phyloP scores from a whole-genome alignment of 2,113 vertebrate species.

The Oceanodroma tethys region DNA sequence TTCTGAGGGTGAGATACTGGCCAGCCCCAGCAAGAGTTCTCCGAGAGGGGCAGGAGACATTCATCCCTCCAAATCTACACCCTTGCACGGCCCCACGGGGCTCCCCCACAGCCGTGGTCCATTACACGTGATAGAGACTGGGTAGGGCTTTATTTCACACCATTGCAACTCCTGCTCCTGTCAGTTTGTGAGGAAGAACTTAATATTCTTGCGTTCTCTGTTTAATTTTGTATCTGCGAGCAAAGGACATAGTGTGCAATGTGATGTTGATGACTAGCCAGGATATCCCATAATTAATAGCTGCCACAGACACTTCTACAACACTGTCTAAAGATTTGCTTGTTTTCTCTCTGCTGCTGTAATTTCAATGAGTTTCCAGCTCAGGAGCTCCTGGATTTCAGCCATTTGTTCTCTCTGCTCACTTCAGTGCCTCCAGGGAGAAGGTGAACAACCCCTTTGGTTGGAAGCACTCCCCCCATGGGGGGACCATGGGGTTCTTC shows the following conservation, averaged over 20 bases:
- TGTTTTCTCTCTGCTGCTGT: background rate
- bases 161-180: background rate
- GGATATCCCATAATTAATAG: background rate
- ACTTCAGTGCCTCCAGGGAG: background rate
- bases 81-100: accelerated
- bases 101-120: background rate
- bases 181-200: background rate
- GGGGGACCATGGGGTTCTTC: background rate
- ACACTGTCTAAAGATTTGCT: background rate
- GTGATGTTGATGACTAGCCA: background rate
- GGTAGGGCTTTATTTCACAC: background rate
- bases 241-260: background rate
- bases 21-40: background rate
- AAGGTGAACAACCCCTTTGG: background rate
- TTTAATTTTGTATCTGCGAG: background rate
- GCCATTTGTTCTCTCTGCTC: background rate
- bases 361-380: background rate
- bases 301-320: background rate
- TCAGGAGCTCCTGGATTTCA: background rate
- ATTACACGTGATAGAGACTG: accelerated
- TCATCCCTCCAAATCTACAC: background rate
- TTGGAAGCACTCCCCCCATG: background rate
- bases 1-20: background rate
- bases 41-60: background rate
- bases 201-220: background rate